A percentile compares a stretch with the other conserved stretches of the same genome.
These are phyloP conservation scores for Lontra canadensis DNA, from an alignment of 2,113 vertebrate species.

Conservation along the genomic window DNA sequence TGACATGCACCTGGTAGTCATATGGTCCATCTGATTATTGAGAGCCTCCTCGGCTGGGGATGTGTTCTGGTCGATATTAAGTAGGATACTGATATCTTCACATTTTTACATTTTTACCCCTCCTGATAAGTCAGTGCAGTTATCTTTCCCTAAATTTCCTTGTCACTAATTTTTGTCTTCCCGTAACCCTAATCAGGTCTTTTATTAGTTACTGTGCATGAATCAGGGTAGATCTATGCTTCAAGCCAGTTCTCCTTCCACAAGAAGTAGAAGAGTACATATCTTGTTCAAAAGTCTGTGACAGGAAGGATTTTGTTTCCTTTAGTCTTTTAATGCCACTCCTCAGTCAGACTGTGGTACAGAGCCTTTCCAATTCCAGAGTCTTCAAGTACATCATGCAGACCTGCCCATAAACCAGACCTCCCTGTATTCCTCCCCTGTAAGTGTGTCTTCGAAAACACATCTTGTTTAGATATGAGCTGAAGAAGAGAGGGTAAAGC, in stretches of 20 bases:
- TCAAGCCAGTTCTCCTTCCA: not conserved
- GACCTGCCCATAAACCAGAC: not conserved
- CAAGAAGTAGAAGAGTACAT: not conserved
- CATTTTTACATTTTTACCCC: not conserved
- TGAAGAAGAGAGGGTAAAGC: not conserved
- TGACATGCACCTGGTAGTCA: fast-evolving
- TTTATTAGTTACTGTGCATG: not conserved
- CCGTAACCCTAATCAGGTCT: not conserved
- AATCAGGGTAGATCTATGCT: not conserved
- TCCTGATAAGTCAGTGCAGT: not conserved
- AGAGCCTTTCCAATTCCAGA: not conserved
- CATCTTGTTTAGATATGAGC: not conserved
- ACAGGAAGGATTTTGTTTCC: not conserved
- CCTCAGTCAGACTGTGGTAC: not conserved
- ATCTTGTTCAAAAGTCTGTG: not conserved
- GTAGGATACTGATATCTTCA: not conserved
- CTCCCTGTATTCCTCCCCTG: not conserved
- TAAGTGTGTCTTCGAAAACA: not conserved
- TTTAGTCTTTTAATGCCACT: not conserved
- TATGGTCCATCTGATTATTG: not conserved
- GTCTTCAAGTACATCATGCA: not conserved
- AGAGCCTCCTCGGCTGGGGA: not conserved
- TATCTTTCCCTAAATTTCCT: not conserved
- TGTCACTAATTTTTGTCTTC: not conserved
- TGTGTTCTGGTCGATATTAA: not conserved